Percentiles rank a stretch among this genome's conserved stretches.
Conservation (phyloP, 2,797 vertebrate genomes). For the Galago senegalensis region DNA sequence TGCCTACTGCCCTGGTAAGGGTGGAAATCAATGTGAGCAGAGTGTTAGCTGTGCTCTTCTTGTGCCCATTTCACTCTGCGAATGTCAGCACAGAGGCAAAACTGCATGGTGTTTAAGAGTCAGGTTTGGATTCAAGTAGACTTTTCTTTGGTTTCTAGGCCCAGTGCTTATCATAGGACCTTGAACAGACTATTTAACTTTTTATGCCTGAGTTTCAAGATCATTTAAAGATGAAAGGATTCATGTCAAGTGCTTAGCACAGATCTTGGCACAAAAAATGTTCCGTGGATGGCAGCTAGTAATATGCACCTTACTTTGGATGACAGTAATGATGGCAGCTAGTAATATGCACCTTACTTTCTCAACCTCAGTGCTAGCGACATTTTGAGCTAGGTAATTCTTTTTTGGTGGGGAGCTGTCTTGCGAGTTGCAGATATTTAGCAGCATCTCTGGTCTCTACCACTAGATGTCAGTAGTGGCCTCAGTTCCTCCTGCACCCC, state of each 20-base stretch:
- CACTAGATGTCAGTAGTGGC: not conserved
- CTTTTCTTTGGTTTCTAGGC: not conserved
- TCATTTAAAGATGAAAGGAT: not conserved
- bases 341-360: accelerated
- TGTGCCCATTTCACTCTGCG: not conserved
- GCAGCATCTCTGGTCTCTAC: not conserved
- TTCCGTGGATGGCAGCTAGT: not conserved
- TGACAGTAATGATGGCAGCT: not conserved
- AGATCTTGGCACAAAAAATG: not conserved
- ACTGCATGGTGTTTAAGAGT: not conserved
- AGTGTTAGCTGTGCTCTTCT: not conserved
- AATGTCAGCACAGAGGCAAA: not conserved
- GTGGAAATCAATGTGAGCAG: not conserved
- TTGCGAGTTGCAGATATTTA: not conserved
- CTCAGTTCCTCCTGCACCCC: not conserved
- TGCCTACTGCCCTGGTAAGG: not conserved
- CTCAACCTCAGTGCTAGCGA: accelerated
- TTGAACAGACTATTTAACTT: not conserved
- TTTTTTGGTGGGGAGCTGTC: not conserved
- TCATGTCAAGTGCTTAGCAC: not conserved
- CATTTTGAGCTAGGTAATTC: not conserved
- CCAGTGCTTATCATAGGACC: not conserved
- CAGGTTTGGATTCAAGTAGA: not conserved
- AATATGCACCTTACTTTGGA: accelerated
- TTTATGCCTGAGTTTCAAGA: not conserved